These are phyloP conservation scores for Malurus elegans DNA, from an alignment of 2,113 vertebrate species.

Conservation along the genomic window DNA sequence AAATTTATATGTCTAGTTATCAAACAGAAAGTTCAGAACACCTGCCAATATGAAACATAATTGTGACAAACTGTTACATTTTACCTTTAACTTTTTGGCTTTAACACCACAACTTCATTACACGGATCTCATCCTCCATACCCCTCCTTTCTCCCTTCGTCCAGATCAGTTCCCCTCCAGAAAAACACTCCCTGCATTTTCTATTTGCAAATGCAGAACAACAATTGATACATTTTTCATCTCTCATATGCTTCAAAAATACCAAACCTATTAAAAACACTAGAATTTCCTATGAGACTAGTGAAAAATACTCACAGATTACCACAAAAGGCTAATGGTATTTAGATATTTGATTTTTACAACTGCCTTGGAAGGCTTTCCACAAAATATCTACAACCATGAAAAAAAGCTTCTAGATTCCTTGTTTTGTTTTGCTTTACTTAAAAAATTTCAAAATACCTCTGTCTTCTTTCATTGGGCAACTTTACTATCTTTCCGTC, in stretches of 20 bases:
- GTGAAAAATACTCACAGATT: background rate
- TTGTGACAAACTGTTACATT: slow-evolving; percentile 85
- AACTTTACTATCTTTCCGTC: background rate
- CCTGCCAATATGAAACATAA: slow-evolving; percentile 84
- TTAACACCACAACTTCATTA: slow-evolving; percentile 68
- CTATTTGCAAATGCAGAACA: background rate
- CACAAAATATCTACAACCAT: background rate
- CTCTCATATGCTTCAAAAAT: background rate
- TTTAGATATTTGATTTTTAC: background rate
- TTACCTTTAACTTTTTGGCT: slow-evolving; percentile 76
- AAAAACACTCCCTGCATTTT: background rate
- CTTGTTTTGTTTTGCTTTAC: background rate
- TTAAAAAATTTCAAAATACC: background rate
- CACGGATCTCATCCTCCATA: background rate
- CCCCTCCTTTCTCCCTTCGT: background rate
- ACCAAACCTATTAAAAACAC: background rate
- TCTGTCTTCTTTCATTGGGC: background rate
- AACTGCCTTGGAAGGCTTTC: background rate
- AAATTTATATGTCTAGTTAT: slow-evolving; percentile 88
- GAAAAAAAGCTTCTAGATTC: background rate
- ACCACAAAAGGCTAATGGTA: background rate
- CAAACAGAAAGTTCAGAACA: slow-evolving; percentile 85
- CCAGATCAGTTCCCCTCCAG: background rate
- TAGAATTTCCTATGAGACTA: background rate
- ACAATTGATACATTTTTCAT: background rate